Evolutionary conservation across 2,113 vertebrate genomes (phyloP).

Genomic region (pig (Sus scrofa)): DNA sequence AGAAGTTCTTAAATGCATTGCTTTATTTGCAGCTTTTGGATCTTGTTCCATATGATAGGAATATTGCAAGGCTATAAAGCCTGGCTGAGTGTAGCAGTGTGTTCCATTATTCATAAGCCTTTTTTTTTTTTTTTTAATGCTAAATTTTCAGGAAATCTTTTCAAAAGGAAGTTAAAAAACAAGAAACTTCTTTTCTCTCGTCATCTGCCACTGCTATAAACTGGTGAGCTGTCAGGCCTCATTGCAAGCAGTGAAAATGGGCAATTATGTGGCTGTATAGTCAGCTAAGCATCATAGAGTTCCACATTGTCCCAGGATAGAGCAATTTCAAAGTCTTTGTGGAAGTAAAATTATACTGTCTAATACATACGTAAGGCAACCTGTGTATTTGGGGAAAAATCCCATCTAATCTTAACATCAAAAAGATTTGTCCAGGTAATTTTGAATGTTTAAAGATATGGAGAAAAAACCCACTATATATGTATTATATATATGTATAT

Average conservation of each 20-base stretch:
- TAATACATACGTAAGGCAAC: constrained; percentile 73
- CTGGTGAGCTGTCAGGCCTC: constrained; percentile 75
- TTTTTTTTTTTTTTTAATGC: not conserved
- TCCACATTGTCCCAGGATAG: constrained; percentile 73
- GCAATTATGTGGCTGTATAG: constrained; percentile 56
- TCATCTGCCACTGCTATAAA: constrained; percentile 70
- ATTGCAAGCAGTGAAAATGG: constrained; percentile 74
- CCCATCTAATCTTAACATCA: constrained; percentile 62
- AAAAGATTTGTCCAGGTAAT: constrained; percentile 66
- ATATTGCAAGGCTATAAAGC: constrained; percentile 54
- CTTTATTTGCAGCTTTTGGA: constrained; percentile 61
- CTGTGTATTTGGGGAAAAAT: constrained; percentile 63
- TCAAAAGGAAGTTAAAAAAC: constrained; percentile 70
- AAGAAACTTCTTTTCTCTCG: constrained; percentile 72
- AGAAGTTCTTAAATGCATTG: constrained; percentile 73
- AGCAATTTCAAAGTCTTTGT: constrained; percentile 70
- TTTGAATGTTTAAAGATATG: constrained; percentile 67
- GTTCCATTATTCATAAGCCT: constrained; percentile 66
- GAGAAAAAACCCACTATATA: constrained; percentile 13
- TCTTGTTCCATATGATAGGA: constrained; percentile 39
- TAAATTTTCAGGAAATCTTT: constrained; percentile 80
- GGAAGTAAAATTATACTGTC: constrained; percentile 76
- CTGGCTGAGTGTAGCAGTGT: constrained; percentile 34
- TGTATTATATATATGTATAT: not conserved
- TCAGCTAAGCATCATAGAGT: constrained; percentile 76